Conservation (phyloP, 2,797 vertebrate genomes). For the Anableps anableps region DNA sequence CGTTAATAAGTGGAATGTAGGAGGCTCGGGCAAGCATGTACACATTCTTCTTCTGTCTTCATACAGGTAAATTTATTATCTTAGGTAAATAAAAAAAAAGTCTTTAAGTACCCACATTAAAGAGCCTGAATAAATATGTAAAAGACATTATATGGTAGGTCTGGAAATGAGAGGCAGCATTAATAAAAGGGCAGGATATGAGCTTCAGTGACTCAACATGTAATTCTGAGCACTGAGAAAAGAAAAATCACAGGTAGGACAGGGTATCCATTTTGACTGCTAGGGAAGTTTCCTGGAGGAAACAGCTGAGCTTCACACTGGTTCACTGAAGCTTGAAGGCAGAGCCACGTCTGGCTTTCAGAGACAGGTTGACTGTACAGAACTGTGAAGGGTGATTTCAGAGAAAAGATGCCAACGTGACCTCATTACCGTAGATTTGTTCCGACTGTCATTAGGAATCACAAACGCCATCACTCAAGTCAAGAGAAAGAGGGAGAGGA, state of each 20-base stretch:
- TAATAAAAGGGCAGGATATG: conserved; percentile 63
- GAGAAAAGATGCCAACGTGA: conserved; percentile 85
- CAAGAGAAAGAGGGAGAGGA: conserved; percentile 57
- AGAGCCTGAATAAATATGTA: conserved; percentile 53
- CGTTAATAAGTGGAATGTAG: conserved; percentile 44
- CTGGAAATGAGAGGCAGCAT: conserved; percentile 38
- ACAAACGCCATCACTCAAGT: conserved; percentile 92
- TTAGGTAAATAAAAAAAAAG: conserved; percentile 32
- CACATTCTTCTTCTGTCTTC: conserved; percentile 41
- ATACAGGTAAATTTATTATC: conserved; percentile 54
- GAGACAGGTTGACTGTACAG: conserved; percentile 55
- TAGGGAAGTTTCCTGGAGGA: conserved; percentile 45
- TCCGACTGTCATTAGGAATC: conserved; percentile 97
- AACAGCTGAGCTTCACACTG: conserved; percentile 58
- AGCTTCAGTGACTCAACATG: conserved; percentile 68
- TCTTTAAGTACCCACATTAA: conserved; percentile 22
- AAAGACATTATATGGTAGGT: conserved; percentile 35
- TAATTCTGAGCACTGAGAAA: conserved; percentile 44
- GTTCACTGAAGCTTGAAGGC: conserved; percentile 59
- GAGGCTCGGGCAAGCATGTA: conserved; percentile 33
- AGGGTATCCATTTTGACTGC: conserved; percentile 68
- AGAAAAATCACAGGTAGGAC: conserved; percentile 48
- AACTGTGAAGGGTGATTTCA: conserved; percentile 78
- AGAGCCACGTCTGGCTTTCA: conserved; percentile 34
- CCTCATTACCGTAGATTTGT: conserved; percentile 97